A percentile compares a stretch with the other conserved stretches of the same genome.
Evolutionary conservation across 2,888 invertebrate species (phyloP).

Genomic region (Koerneria pararmatus): DNA sequence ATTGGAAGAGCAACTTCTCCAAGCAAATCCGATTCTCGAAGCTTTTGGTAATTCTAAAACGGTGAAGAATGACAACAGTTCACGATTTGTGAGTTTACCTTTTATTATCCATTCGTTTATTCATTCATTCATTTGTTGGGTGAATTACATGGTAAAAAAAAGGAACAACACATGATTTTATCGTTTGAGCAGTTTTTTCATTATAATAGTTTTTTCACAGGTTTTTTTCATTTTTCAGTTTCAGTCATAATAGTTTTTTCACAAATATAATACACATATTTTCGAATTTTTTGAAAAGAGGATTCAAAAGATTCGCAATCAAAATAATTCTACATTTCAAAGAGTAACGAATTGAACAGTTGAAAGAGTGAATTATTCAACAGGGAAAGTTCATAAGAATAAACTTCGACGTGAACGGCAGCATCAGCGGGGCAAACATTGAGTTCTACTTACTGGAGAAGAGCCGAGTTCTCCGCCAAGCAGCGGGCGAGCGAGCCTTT

Average conservation of each 20-base stretch:
- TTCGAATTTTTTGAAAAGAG: too few relatives aligned
- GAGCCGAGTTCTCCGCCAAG: slow-evolving; percentile 95
- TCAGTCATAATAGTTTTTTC: too few relatives aligned
- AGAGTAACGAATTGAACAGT: too few relatives aligned
- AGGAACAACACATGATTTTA: too few relatives aligned
- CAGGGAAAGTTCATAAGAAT: slow-evolving; percentile 97
- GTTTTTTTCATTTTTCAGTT: too few relatives aligned
- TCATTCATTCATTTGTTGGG: too few relatives aligned
- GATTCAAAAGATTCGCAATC: too few relatives aligned
- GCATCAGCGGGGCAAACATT: slow-evolving; percentile 98
- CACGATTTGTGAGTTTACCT: slow-evolving; percentile 86
- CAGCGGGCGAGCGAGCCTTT: slow-evolving; percentile 92
- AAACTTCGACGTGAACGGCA: slow-evolving; percentile 98
- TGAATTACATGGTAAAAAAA: too few relatives aligned
- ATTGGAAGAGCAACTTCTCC: slow-evolving; percentile 93
- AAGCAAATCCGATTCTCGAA: slow-evolving; percentile 98
- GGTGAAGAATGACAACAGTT: slow-evolving; percentile 99
- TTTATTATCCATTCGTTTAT: too few relatives aligned
- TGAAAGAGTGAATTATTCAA: slow-evolving; percentile 15
- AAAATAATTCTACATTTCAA: neutral
- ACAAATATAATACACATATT: too few relatives aligned
- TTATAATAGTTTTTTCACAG: too few relatives aligned
- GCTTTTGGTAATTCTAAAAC: slow-evolving; percentile 99
- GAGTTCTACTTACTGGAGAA: slow-evolving; percentile 98
- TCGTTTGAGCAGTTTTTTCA: too few relatives aligned